A percentile compares a stretch with the other conserved stretches of the same genome.
phyloP scores from a whole-genome alignment of 1,140 invertebrate genomes.

The Polypedilum pembai region DNA sequence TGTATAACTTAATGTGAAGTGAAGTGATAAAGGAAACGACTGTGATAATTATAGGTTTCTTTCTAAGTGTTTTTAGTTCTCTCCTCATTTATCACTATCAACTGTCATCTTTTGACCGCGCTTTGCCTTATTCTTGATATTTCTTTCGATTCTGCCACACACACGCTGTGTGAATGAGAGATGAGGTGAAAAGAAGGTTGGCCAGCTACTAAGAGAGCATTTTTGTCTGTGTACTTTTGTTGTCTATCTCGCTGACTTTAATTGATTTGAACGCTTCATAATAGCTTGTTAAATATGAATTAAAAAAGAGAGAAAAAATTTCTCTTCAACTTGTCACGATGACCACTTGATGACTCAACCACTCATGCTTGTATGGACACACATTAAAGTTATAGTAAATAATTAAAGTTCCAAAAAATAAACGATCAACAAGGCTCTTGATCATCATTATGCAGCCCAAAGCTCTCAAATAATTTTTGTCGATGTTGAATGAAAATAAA shows the following conservation, averaged over 20 bases:
- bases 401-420: background rate
- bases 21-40: constrained; percentile 17
- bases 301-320: background rate
- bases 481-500: background rate
- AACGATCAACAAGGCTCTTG: background rate
- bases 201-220: too few species aligned
- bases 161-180: background rate
- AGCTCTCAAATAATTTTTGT: too few species aligned
- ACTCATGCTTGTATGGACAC: background rate
- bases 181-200: too few species aligned
- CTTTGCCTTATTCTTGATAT: background rate
- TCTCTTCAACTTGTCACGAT: background rate
- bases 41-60: constrained; percentile 3
- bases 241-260: background rate
- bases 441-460: too few species aligned
- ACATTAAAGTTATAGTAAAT: background rate
- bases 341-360: background rate
- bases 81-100: constrained; percentile 5
- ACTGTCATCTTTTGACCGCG: background rate
- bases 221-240: too few species aligned
- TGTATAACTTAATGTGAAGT: background rate
- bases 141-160: background rate
- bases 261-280: background rate
- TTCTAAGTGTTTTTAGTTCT: constrained; percentile 8
- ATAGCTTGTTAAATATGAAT: constrained; percentile 13